These are phyloP conservation scores for Hydrolagus affinis DNA, from an alignment of 2,113 vertebrate genomes.

Conservation along the genomic window DNA sequence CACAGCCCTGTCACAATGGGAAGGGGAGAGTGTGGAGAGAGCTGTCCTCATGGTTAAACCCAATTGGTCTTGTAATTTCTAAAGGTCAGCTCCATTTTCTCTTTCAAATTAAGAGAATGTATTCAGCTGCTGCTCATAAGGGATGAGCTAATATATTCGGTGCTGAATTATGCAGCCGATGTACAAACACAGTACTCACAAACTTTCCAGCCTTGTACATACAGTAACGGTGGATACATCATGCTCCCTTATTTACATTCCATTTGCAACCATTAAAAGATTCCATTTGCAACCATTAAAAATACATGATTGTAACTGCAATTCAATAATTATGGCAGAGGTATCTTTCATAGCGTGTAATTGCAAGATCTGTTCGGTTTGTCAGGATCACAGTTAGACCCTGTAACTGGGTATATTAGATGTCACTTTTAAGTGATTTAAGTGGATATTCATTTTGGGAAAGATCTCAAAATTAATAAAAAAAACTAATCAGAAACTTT, in stretches of 20 bases:
- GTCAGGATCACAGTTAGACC: slow-evolving; percentile 14
- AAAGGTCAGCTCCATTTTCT: slow-evolving; percentile 32
- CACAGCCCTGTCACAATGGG: not conserved
- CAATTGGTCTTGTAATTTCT: slow-evolving; percentile 27
- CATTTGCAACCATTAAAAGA: slow-evolving; percentile 32
- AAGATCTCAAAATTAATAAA: not conserved
- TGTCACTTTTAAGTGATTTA: slow-evolving; percentile 32
- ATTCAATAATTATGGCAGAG: slow-evolving; percentile 31
- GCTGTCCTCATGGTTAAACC: slow-evolving; percentile 11
- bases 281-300: slow-evolving; percentile 31
- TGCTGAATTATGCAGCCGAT: slow-evolving; percentile 28
- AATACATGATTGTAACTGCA: slow-evolving; percentile 32
- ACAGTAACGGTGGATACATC: slow-evolving; percentile 32
- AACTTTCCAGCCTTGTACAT: slow-evolving; percentile 30
- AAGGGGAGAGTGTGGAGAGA: not conserved
- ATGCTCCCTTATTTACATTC: slow-evolving; percentile 31
- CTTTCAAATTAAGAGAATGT: slow-evolving; percentile 29
- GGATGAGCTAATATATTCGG: slow-evolving; percentile 27
- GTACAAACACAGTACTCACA: slow-evolving; percentile 32
- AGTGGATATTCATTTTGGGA: slow-evolving; percentile 32
- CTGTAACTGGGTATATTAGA: slow-evolving; percentile 30
- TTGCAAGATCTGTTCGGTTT: slow-evolving; percentile 30
- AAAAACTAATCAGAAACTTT: slow-evolving; percentile 13
- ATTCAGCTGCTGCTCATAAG: slow-evolving; percentile 31
- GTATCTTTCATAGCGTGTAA: slow-evolving; percentile 26